phyloP scores from a whole-genome alignment of 2,888 invertebrate species.

The Agriotes lineatus region DNA sequence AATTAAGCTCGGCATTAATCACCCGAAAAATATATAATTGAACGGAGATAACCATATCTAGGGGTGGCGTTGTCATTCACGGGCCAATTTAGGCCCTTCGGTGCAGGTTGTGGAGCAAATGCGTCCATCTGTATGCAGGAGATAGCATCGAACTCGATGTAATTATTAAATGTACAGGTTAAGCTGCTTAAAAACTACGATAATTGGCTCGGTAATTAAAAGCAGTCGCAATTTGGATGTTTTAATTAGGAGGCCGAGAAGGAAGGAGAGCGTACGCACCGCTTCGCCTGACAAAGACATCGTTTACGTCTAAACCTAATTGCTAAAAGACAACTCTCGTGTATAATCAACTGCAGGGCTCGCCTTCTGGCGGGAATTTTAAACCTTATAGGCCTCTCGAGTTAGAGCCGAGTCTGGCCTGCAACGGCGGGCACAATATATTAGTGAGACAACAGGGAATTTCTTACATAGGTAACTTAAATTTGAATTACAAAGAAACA shows the following conservation, averaged over 20 bases:
- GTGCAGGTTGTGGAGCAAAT: slow-evolving; percentile 39
- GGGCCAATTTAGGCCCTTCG: slow-evolving; percentile 35
- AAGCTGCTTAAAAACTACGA: slow-evolving; percentile 48
- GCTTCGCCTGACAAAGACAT: slow-evolving; percentile 40
- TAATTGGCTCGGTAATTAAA: slow-evolving; percentile 56
- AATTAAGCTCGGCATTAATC: too few relatives aligned
- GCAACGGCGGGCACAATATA: slow-evolving; percentile 29
- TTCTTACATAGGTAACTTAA: slow-evolving; percentile 53
- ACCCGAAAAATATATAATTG: not conserved
- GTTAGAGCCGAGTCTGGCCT: slow-evolving; percentile 14
- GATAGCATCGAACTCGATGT: slow-evolving; percentile 41
- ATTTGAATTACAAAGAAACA: slow-evolving; percentile 59
- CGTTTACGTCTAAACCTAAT: slow-evolving; percentile 50
- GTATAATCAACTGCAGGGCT: slow-evolving; percentile 44
- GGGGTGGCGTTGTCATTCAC: slow-evolving; percentile 38
- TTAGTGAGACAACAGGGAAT: slow-evolving; percentile 43
- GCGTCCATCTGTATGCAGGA: slow-evolving; percentile 41
- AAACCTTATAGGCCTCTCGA: slow-evolving; percentile 9
- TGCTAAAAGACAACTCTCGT: slow-evolving; percentile 51
- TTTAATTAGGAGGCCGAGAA: slow-evolving; percentile 52
- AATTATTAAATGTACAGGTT: slow-evolving; percentile 47
- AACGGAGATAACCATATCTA: slow-evolving; percentile 16
- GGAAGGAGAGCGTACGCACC: slow-evolving; percentile 29
- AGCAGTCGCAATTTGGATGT: slow-evolving; percentile 54
- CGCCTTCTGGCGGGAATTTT: slow-evolving; percentile 15